Evolutionary conservation across 2,113 vertebrate species (phyloP), one percentile per base, ranked within the genome.

Genomic region (Urocolius indicus): DNA sequence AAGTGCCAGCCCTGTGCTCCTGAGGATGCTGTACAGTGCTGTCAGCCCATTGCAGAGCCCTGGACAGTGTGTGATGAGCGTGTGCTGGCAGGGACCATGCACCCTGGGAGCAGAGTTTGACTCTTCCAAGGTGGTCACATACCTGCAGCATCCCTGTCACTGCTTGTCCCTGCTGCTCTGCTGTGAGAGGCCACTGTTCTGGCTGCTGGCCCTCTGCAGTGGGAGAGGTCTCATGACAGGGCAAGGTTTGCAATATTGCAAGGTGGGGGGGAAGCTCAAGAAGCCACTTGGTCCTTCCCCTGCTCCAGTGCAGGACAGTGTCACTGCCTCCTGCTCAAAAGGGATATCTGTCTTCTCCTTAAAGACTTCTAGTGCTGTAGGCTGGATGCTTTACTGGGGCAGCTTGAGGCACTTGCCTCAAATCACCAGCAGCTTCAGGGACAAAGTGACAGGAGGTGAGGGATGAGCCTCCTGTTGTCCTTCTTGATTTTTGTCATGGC

Each of bases 11-110:
- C 38, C 38, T 41, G 38, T 41, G 38, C 38, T 41, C 38, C 38
- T 41, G 38, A 41, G 38, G 38, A 41, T 10, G 38, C 38, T 41
- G 38, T 41, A 41, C 38, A 41, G 38, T 41, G 38, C 38, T 41
- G 38, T 41, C 38, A 41, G 38, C 38, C 38, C 38, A 41, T 9
- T 8, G 27, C 71, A 38, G 62, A 55, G 49, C 66, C 66, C 30
- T 30, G 67, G 38, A 51, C 27, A 36, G 38, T 0, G 0, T 11
- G 27, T 5, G 7, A 85, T 71, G 27, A 72, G 26, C 8, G 1
- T 2, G 2, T 36, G 34, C 27, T 6, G 1, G n/a, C 4, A 2
- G 32, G 67, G 46, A n/a, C 14, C 30, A 22, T 7, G 6, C 7
- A 3, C 29, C 23, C 19, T 4, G n/a, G 36, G 49, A 88, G 45